These are phyloP conservation scores for Atractosteus spatula DNA, from an alignment of 2,113 vertebrate genomes.

Conservation along the genomic window DNA sequence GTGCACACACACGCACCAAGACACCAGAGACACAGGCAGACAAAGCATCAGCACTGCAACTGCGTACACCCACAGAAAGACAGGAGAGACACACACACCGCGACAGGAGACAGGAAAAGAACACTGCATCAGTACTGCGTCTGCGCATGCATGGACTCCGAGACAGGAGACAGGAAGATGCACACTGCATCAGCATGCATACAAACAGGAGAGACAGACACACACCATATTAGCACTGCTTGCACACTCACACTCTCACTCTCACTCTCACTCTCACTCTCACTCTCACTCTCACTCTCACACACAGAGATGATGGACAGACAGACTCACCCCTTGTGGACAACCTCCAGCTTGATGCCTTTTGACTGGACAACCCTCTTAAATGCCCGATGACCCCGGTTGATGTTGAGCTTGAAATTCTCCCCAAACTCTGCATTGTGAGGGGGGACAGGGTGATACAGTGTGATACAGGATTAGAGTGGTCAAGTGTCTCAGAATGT, in stretches of 20 bases:
- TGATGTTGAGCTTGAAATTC: slow-evolving; percentile 81
- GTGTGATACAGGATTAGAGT: neutral
- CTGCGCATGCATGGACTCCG: too few species aligned
- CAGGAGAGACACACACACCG: neutral
- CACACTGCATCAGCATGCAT: too few species aligned
- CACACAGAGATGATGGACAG: neutral
- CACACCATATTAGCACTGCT: neutral
- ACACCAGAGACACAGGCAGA: neutral
- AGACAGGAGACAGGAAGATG: too few species aligned
- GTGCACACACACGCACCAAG: neutral
- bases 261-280: neutral
- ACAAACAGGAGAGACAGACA: neutral
- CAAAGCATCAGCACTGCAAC: neutral
- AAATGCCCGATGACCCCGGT: slow-evolving; percentile 75
- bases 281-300: slow-evolving; percentile 2
- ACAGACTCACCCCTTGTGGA: slow-evolving; percentile 80
- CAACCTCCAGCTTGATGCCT: slow-evolving; percentile 87
- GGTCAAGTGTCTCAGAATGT: neutral
- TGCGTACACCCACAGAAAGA: neutral
- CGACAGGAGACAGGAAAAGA: too few species aligned
- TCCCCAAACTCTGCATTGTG: slow-evolving; percentile 73
- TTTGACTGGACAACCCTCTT: slow-evolving; percentile 81
- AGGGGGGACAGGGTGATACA: neutral
- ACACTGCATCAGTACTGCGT: too few species aligned
- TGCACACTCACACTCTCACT: neutral